Evolutionary conservation across 2,888 invertebrate genomes (phyloP).

Genomic region (Thelaira solivaga): DNA sequence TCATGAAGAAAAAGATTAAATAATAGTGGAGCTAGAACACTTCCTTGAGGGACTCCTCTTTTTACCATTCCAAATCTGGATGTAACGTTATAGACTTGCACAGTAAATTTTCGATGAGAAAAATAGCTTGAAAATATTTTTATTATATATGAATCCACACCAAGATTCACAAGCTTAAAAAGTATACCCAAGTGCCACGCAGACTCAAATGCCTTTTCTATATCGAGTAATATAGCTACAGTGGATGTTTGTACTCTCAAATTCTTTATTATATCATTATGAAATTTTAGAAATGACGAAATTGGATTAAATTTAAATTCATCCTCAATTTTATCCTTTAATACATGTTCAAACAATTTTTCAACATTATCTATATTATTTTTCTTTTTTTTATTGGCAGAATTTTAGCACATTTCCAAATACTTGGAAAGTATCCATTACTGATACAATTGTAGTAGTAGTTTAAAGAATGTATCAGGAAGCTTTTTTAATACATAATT

Average conservation of each 20-base stretch:
- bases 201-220: slow-evolving; percentile 15
- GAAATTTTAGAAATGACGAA: background rate
- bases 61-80: background rate
- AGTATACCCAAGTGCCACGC: background rate
- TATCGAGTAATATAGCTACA: slow-evolving; percentile 1
- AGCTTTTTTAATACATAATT: background rate
- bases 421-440: background rate
- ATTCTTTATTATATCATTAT: background rate
- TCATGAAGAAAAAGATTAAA: slow-evolving; percentile 9
- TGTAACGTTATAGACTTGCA: background rate
- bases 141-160: background rate
- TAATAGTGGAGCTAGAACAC: background rate
- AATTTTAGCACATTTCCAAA: slow-evolving; percentile 6
- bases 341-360: background rate
- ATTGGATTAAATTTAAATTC: background rate
- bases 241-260: background rate
- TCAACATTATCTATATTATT: background rate
- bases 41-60: slow-evolving; percentile 8
- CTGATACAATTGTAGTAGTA: background rate
- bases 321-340: background rate
- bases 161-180: background rate
- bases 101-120: background rate
- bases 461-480: background rate
- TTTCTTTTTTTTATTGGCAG: slow-evolving; percentile 6
- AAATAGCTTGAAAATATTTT: background rate